Conservation (phyloP, 2,888 invertebrate genomes). For the Ferrisia virgata region DNA sequence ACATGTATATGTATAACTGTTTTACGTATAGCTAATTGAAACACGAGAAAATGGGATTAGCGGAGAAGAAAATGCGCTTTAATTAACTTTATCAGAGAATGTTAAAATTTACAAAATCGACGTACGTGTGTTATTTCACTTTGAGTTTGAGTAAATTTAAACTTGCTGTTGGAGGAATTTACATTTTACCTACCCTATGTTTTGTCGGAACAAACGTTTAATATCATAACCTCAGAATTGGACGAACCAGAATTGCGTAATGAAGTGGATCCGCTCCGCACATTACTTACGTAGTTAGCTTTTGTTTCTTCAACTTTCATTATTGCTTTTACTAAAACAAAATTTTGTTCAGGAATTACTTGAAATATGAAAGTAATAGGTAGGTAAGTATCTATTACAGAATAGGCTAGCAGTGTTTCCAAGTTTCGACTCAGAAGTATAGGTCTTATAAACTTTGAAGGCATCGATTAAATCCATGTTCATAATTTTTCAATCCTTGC, state of each 20-base stretch:
- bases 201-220: neutral
- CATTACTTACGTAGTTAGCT: neutral
- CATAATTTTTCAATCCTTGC: too few relatives aligned
- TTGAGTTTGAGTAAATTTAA: neutral
- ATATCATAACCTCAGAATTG: neutral
- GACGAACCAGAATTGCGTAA: neutral
- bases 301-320: neutral
- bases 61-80: neutral
- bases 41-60: neutral
- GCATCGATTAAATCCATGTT: too few relatives aligned
- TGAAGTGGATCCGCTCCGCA: neutral
- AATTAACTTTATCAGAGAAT: neutral
- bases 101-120: neutral
- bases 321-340: too few relatives aligned
- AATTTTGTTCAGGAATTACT: too few relatives aligned
- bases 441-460: too few relatives aligned
- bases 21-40: neutral
- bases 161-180: neutral
- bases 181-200: neutral
- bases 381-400: too few relatives aligned
- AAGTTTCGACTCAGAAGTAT: too few relatives aligned
- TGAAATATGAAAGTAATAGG: too few relatives aligned
- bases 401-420: too few relatives aligned
- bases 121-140: neutral
- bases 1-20: too few relatives aligned